Evolutionary conservation across 2,888 invertebrate species (phyloP).

Genomic region (Acanthosepion esculentum): DNA sequence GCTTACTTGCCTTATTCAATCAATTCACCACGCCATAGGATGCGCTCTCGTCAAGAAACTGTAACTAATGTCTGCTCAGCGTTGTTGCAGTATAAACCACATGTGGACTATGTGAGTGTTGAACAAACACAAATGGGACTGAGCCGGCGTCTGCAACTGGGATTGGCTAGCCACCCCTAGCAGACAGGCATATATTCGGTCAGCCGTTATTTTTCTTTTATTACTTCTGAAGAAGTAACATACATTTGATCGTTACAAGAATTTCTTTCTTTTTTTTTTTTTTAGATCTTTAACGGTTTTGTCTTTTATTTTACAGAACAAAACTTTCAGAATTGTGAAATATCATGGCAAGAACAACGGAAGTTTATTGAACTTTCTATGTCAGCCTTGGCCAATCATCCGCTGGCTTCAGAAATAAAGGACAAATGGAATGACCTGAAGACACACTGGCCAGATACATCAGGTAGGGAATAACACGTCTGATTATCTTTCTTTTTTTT

Average conservation of each 20-base stretch:
- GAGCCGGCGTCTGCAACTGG: too few relatives aligned
- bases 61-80: too few relatives aligned
- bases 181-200: too few relatives aligned
- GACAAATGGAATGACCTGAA: conserved; percentile 51
- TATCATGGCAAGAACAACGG: conserved; percentile 68
- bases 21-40: too few relatives aligned
- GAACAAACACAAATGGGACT: too few relatives aligned
- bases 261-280: background rate
- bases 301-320: conserved; percentile 52
- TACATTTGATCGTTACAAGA: background rate
- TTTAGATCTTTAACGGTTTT: background rate
- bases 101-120: too few relatives aligned
- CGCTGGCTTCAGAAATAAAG: conserved; percentile 57
- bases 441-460: conserved; percentile 54
- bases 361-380: conserved; percentile 61
- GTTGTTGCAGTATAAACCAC: too few relatives aligned
- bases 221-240: background rate
- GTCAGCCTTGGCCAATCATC: conserved; percentile 64
- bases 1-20: too few relatives aligned
- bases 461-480: conserved; percentile 50
- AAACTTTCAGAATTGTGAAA: conserved; percentile 59
- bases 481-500: too few relatives aligned
- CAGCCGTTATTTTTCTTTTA: background rate
- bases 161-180: too few relatives aligned
- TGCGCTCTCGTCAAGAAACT: too few relatives aligned